These are phyloP conservation scores for Halisarca cf. caerulea DNA, from an alignment of 37 sponge, comb jelly and placozoan genomes.

Conservation along the genomic window DNA sequence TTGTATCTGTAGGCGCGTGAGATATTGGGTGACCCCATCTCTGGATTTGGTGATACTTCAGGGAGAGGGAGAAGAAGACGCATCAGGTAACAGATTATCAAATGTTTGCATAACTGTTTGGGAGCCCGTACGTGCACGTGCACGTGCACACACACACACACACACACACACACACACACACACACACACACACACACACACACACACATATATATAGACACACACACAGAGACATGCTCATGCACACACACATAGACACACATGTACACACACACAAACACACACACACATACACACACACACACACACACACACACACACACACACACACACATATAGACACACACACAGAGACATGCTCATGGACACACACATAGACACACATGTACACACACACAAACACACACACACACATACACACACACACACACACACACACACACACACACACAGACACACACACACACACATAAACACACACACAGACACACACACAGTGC, in stretches of 20 bases:
- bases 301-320: conserved; percentile 26
- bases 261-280: conserved; percentile 28
- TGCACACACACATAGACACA: conserved; percentile 19
- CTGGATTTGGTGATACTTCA: conserved; percentile 71
- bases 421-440: conserved; percentile 33
- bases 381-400: conserved; percentile 9
- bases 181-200: conserved; percentile 37
- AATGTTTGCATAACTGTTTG: not conserved
- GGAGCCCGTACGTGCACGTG: not conserved
- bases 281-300: conserved; percentile 33
- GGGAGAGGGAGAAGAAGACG: conserved; percentile 75
- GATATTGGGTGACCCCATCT: conserved; percentile 53
- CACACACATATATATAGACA: conserved; percentile 31
- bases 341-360: conserved; percentile 33
- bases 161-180: conserved; percentile 25
- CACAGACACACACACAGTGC: conserved; percentile 48
- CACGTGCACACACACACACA: conserved; percentile 32
- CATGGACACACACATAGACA: conserved; percentile 39
- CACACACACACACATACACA: conserved; percentile 36
- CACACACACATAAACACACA: conserved; percentile 32
- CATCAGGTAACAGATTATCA: conserved; percentile 54
- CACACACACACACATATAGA: conserved; percentile 26
- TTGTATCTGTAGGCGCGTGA: conserved; percentile 15
- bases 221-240: conserved; percentile 26
- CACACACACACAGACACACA: conserved; percentile 26